A percentile compares a stretch with the other conserved stretches of the same genome.
Evolutionary conservation across 2,797 vertebrate genomes (phyloP).

Genomic region (Pipistrellus nathusii): DNA sequence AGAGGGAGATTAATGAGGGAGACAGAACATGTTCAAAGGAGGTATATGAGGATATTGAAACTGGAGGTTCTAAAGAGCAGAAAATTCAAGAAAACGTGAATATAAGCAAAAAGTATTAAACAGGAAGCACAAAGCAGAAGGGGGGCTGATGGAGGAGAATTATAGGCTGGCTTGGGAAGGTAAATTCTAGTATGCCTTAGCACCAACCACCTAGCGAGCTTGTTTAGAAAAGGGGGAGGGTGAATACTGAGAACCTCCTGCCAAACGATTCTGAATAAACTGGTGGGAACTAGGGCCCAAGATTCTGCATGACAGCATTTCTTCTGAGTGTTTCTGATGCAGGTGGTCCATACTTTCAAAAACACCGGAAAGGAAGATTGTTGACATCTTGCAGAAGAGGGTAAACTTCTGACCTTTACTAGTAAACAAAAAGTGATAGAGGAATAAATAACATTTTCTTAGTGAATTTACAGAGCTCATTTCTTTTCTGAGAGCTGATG

Average conservation of each 20-base stretch:
- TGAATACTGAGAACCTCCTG: not conserved
- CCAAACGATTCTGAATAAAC: not conserved
- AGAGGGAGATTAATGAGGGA: slow-evolving; percentile 12
- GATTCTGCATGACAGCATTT: not conserved
- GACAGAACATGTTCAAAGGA: not conserved
- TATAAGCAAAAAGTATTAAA: not conserved
- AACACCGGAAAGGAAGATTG: not conserved
- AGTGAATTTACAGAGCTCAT: not conserved
- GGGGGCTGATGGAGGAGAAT: not conserved
- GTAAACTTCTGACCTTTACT: not conserved
- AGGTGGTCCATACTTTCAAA: not conserved
- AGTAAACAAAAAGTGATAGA: not conserved
- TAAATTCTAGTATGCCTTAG: not conserved
- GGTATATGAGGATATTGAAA: not conserved
- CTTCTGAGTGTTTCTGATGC: not conserved
- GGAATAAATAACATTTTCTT: not conserved
- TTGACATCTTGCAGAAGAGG: not conserved
- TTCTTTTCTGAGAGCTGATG: not conserved
- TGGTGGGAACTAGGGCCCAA: not conserved
- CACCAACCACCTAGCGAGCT: not conserved
- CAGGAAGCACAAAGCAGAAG: not conserved
- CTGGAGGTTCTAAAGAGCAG: not conserved
- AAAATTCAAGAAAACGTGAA: not conserved
- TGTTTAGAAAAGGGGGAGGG: not conserved
- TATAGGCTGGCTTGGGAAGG: too few relatives aligned